A percentile compares a stretch with the other conserved stretches of the same genome.
phyloP scores from a whole-genome alignment of 2,888 invertebrate species.

The Teinopalpus imperialis region DNA sequence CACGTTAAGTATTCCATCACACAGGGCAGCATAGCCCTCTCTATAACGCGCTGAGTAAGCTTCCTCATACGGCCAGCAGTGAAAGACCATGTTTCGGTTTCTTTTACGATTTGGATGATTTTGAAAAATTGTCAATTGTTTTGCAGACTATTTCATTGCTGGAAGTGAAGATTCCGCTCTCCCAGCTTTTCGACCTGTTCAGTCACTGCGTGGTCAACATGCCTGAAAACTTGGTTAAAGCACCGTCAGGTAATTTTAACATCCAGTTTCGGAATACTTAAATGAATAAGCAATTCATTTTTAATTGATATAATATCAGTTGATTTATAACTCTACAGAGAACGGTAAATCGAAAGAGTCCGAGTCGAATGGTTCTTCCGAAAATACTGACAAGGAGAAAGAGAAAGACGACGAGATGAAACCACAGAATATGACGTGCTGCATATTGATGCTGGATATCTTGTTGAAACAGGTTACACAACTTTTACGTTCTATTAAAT shows the following conservation, averaged over 20 bases:
- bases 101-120: too few relatives aligned
- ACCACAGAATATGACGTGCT: conserved; percentile 94
- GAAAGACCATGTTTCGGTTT: too few relatives aligned
- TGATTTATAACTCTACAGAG: conserved; percentile 35
- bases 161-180: conserved; percentile 94
- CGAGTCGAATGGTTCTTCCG: conserved; percentile 27
- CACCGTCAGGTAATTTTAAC: conserved; percentile 47
- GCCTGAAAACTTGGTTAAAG: conserved; percentile 67
- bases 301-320: neutral
- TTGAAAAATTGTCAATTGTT: too few relatives aligned
- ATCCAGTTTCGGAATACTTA: too few relatives aligned
- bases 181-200: conserved; percentile 94
- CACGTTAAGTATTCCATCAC: too few relatives aligned
- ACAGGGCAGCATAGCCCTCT: too few relatives aligned
- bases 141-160: conserved; percentile 91
- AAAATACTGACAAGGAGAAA: conserved; percentile 50
- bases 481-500: too few relatives aligned
- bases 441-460: conserved; percentile 97
- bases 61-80: too few relatives aligned
- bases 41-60: too few relatives aligned
- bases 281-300: neutral
- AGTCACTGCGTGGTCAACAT: conserved; percentile 89
- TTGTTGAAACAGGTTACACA: conserved; percentile 97
- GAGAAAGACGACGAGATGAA: conserved; percentile 79
- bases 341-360: conserved; percentile 46